Conservation (phyloP, 2,888 invertebrate species). For the Cryptus armator region DNA sequence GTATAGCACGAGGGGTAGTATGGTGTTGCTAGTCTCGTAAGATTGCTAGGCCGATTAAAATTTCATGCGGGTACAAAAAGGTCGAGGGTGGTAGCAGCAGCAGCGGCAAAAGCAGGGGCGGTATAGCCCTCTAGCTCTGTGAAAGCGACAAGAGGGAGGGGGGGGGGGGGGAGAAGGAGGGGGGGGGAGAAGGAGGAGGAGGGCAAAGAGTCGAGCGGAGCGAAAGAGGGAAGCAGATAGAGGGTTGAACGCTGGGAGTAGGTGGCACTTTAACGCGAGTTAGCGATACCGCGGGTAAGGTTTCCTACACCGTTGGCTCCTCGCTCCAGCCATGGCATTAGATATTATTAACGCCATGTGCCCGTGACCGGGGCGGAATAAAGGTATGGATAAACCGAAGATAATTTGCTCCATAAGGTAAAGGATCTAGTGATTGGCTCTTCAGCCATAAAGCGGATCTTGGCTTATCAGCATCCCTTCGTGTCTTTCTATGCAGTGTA, state of each 20-base stretch:
- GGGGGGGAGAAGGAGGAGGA: background rate
- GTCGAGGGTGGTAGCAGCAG: constrained; percentile 48
- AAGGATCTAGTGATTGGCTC: constrained; percentile 12
- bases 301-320: constrained; percentile 29
- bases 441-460: background rate
- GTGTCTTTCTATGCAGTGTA: background rate
- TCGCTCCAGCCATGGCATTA: constrained; percentile 55
- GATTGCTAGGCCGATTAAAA: constrained; percentile 71
- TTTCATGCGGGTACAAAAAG: constrained; percentile 70
- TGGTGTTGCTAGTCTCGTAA: constrained; percentile 58
- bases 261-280: constrained; percentile 68
- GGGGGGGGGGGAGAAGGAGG: no score
- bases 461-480: background rate
- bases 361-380: constrained; percentile 54
- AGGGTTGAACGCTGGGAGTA: constrained; percentile 38
- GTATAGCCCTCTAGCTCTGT: constrained; percentile 54
- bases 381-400: constrained; percentile 64
- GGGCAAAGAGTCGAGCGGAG: constrained; percentile 36
- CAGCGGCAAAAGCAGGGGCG: constrained; percentile 35
- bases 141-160: constrained; percentile 30
- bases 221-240: constrained; percentile 40
- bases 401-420: constrained; percentile 61
- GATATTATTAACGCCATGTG: constrained; percentile 67
- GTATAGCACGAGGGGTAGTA: constrained; percentile 39
- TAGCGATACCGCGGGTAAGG: constrained; percentile 59